Base-by-base conservation (phyloP, 2,113 vertebrate species). In the Rhombomys opimus region DNA sequence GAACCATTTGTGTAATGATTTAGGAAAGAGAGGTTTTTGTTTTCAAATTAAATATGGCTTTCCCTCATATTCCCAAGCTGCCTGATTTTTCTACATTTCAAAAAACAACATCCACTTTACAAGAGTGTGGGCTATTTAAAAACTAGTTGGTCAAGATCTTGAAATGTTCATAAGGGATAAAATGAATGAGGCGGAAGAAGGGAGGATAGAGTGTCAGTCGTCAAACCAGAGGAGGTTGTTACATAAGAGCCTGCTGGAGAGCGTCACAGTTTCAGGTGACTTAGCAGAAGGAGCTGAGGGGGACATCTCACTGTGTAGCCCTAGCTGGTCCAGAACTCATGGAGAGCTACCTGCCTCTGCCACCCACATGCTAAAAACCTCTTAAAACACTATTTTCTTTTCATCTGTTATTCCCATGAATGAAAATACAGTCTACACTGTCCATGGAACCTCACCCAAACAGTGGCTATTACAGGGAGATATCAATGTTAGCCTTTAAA, bases 121-220 rank as follows among this genome's bases (percentile, higher is more conserved):
- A 95, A 91, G 27, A 81, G 75, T 72, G 32, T 78, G 89, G 88
- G 92, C 72, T 76, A 32, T 12, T 63, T 17, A 38, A 87, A 90
- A 89, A 14, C 20, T 85, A 25, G 17, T 6, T 80, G 22, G 61
- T 27, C 50, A 91, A 91, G 17, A 93, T 46, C 84, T 89, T 59
- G 59, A 57, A 73, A 41, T 32, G 67, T 41, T 93, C 80, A 75
- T 61, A 25, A 72, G 38, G 30, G 4, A 86, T 80, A 93, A 32
- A 54, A 54, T 18, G 50, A 78, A 52, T 54, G 50, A 32, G 14
- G 54, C 30, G 1, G 15, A 91, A 65, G 30, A 88, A 96, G 90
- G n/a, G 30, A 54, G 68, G 17, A 86, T 35, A 27, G 92, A 65
- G 15, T 85, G 46, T 88, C 25, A 80, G 52, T 88, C 46, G 89